These are phyloP conservation scores for Lasioglossum figueresi DNA, from an alignment of 2,888 invertebrate species.

Conservation along the genomic window DNA sequence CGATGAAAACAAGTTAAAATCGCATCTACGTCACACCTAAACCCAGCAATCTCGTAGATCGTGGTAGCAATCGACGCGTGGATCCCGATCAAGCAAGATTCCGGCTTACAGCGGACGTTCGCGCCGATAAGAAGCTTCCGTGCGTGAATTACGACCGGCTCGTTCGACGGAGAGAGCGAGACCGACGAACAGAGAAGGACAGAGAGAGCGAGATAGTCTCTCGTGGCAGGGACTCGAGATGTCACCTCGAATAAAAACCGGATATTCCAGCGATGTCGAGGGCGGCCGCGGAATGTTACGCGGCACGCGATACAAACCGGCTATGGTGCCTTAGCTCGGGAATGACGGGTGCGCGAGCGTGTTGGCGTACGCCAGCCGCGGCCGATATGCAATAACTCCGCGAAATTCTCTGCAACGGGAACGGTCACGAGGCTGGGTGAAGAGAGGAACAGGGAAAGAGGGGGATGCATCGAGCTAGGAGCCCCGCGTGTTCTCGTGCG, in stretches of 20 bases:
- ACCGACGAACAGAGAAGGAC: background rate
- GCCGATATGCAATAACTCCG: conserved; percentile 69
- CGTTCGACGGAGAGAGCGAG: background rate
- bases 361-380: conserved; percentile 6
- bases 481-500: conserved; percentile 71
- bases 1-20: background rate
- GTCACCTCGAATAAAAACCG: conserved; percentile 54
- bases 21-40: background rate
- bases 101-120: background rate
- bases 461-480: background rate
- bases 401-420: conserved; percentile 69
- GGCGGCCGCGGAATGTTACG: conserved; percentile 56
- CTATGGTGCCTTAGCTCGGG: conserved; percentile 5
- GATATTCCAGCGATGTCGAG: conserved; percentile 27
- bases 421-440: background rate
- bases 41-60: background rate
- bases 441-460: background rate
- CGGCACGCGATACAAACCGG: conserved; percentile 68
- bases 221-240: conserved; percentile 27
- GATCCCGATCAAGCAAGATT: background rate
- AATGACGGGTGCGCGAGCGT: conserved; percentile 3
- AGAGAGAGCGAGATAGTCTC: background rate
- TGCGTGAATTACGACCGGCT: background rate
- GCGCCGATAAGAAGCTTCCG: background rate
- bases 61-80: background rate